Percentiles rank a stretch among this genome's conserved stretches.
phyloP scores from a whole-genome alignment of 2,888 invertebrate species.

The Dexiosoma caninum region DNA sequence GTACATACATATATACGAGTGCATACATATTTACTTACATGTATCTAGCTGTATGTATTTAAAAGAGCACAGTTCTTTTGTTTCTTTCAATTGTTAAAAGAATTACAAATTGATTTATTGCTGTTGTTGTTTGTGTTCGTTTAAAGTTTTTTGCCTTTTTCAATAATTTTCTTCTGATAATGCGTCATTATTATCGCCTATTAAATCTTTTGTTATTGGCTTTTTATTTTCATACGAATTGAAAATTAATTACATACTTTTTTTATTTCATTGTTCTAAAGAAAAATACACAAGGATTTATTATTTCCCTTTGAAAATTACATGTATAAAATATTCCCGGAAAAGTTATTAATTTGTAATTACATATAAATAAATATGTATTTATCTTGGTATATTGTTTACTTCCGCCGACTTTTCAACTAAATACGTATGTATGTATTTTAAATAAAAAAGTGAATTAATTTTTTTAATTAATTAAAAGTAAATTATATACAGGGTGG shows the following conservation, averaged over 20 bases:
- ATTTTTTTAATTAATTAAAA: no score
- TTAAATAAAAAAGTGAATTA: no score
- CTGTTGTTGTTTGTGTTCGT: neutral
- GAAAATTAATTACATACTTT: constrained; percentile 11
- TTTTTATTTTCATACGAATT: constrained; percentile 12
- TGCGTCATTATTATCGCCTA: constrained; percentile 10
- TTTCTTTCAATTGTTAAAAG: neutral
- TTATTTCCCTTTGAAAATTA: constrained; percentile 21
- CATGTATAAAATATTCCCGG: constrained; percentile 5
- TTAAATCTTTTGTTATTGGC: constrained; percentile 30
- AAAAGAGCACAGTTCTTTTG: neutral
- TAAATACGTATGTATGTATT: no score
- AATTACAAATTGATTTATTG: neutral
- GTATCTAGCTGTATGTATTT: neutral
- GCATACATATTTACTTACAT: neutral
- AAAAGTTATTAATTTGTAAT: constrained; percentile 19
- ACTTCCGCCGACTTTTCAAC: constrained; percentile 3
- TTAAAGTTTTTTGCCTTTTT: neutral
- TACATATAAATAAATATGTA: neutral
- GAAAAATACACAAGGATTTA: constrained; percentile 24
- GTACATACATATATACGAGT: neutral
- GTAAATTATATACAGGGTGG: no score
- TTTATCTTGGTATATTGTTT: neutral
- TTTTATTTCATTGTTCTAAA: constrained; percentile 26
- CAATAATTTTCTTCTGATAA: neutral